Conservation (phyloP, 2,113 vertebrate species). For the Brachyhypopomus occidentalis region DNA sequence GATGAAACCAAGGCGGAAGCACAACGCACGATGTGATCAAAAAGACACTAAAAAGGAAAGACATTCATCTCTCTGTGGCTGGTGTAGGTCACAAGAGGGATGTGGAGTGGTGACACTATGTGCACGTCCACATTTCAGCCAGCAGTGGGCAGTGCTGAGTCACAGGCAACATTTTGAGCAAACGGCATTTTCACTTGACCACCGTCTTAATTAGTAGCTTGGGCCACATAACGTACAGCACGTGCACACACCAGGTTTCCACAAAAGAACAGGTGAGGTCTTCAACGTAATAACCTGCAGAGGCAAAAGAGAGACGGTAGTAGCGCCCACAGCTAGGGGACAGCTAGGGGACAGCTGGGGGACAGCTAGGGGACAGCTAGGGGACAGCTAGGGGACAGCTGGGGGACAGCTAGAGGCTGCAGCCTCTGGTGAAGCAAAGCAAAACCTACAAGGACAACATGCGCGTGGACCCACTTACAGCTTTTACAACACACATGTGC, state of each 20-base stretch:
- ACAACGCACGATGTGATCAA: conserved; percentile 59
- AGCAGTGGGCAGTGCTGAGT: neutral
- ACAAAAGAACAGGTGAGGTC: neutral
- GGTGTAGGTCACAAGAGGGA: conserved; percentile 1
- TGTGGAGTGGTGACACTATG: neutral
- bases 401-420: neutral
- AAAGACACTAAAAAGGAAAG: neutral
- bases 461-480: neutral
- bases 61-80: neutral
- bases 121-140: neutral
- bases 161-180: neutral
- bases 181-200: neutral
- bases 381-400: neutral
- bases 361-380: neutral
- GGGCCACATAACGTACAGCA: neutral
- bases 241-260: neutral
- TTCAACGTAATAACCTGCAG: neutral
- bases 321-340: neutral
- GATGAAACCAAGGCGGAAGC: conserved; percentile 67
- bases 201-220: neutral
- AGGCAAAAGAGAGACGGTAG: neutral
- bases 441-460: neutral
- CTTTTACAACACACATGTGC: neutral
- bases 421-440: neutral
- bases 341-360: neutral